phyloP scores from a whole-genome alignment of 2,797 vertebrate genomes.

The Diplodus sargus region DNA sequence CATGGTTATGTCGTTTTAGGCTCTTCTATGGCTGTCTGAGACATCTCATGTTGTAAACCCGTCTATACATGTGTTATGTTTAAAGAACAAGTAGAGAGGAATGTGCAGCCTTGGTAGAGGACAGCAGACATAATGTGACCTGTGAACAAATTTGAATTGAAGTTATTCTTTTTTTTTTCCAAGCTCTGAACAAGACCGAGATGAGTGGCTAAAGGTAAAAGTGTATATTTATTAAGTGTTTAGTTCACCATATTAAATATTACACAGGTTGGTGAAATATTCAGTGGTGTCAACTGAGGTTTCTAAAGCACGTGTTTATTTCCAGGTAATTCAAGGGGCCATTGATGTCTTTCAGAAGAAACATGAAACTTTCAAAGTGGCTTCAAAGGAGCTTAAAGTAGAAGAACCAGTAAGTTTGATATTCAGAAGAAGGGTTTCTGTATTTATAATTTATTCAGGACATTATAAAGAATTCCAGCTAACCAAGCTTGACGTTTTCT shows the following conservation, averaged over 20 bases:
- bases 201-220: conserved; percentile 96
- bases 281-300: fast-evolving
- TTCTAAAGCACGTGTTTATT: conserved; percentile 11
- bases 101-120: conserved; percentile 5
- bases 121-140: not conserved
- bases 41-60: not conserved
- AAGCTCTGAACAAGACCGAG: conserved; percentile 93
- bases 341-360: conserved; percentile 91
- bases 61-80: not conserved
- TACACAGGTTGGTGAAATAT: not conserved
- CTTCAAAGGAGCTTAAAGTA: conserved; percentile 87
- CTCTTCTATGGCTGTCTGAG: not conserved
- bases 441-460: not conserved
- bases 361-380: conserved; percentile 92
- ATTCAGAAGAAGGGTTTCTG: not conserved
- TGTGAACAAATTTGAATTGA: not conserved
- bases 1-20: not conserved
- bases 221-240: not conserved
- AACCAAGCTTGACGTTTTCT: not conserved
- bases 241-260: not conserved
- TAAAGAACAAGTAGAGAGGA: not conserved
- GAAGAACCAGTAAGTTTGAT: conserved; percentile 88
- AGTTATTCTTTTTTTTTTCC: conserved; percentile 33
- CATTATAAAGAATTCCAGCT: not conserved
- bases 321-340: conserved; percentile 89